A percentile compares a stretch with the other conserved stretches of the same genome.
Conservation (phyloP, 2,888 invertebrate species). For the Lithophane ornitopus region DNA sequence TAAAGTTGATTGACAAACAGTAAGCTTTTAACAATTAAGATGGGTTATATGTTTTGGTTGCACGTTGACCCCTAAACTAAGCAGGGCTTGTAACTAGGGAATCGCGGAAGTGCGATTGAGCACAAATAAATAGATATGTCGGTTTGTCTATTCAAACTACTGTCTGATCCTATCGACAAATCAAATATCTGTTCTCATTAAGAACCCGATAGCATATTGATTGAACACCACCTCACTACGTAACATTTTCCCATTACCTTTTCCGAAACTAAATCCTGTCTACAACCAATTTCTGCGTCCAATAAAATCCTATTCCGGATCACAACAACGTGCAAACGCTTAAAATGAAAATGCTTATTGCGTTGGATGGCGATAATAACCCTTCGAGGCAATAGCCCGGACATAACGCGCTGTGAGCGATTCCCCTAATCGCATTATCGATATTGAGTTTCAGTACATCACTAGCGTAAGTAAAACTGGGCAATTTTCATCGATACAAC, state of each 20-base stretch:
- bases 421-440: constrained; percentile 61
- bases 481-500: constrained; percentile 19
- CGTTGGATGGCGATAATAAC: constrained; percentile 55
- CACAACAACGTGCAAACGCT: constrained; percentile 57
- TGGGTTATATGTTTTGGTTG: neutral
- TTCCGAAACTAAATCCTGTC: constrained; percentile 44
- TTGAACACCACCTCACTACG: neutral
- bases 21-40: too few relatives aligned
- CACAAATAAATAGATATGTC: neutral
- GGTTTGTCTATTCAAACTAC: neutral
- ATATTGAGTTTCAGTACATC: constrained; percentile 57
- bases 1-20: neutral
- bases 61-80: neutral
- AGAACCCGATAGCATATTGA: neutral
- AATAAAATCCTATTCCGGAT: constrained; percentile 59
- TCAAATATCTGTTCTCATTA: constrained; percentile 8
- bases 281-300: constrained; percentile 37
- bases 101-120: neutral
- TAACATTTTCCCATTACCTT: constrained; percentile 34
- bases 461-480: constrained; percentile 42
- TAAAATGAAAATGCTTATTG: constrained; percentile 61
- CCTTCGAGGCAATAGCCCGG: constrained; percentile 52
- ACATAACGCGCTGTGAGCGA: constrained; percentile 51
- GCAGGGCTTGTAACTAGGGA: neutral
- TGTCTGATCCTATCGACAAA: neutral